Evolutionary conservation across 1,140 invertebrate genomes (phyloP), one percentile per base, ranked within the genome.

Genomic region (Pygmarrhopalites habei): DNA sequence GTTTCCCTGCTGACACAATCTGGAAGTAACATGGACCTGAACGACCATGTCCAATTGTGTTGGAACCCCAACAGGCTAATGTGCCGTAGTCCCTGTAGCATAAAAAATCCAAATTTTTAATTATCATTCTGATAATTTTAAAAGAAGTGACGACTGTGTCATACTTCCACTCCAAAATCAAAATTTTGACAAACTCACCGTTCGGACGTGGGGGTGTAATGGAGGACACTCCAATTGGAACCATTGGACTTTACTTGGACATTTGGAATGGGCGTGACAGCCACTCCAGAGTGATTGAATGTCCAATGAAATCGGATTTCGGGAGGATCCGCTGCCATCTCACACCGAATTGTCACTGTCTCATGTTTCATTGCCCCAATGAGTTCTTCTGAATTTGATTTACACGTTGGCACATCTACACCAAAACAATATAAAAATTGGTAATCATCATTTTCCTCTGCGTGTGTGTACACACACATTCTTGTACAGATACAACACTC

Each of bases 81-180:
- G 86, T 90, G 14, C 63, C 90, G 73, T 91, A 93, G 76, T 92
- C 89, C 77, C 89, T 82, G n/a, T n/a, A n/a, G n/a, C n/a, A n/a
- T n/a, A n/a, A n/a, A n/a, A n/a, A n/a, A n/a, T n/a, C n/a, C n/a
- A n/a, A n/a, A n/a, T n/a, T n/a, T n/a, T n/a, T n/a, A n/a, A n/a
- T n/a, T n/a, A n/a, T n/a, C n/a, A n/a, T n/a, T n/a, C n/a, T n/a
- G n/a, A n/a, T n/a, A n/a, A n/a, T n/a, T n/a, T n/a, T n/a, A n/a
- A n/a, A n/a, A n/a, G n/a, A n/a, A n/a, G n/a, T n/a, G n/a, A n/a
- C n/a, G n/a, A n/a, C n/a, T n/a, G n/a, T n/a, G n/a, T n/a, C n/a
- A n/a, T n/a, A n/a, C n/a, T n/a, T n/a, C n/a, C n/a, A n/a, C n/a
- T n/a, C n/a, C n/a, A n/a, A n/a, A n/a, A n/a, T n/a, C n/a, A n/a